phyloP scores from a whole-genome alignment of 2,113 vertebrate genomes.

The Ovis aries region DNA sequence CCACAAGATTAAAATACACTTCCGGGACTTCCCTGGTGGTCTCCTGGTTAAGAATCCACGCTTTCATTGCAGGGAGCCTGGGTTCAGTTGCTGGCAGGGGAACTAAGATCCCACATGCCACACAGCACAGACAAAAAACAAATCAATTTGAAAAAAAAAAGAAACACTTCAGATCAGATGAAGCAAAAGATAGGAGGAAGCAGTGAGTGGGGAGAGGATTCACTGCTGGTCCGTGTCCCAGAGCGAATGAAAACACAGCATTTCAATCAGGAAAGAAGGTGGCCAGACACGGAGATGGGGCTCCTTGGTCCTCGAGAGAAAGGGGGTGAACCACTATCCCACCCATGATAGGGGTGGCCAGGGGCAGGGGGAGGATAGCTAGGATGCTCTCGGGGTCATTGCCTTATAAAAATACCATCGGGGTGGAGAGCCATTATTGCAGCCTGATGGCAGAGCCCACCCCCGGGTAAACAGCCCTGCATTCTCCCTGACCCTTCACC shows the following conservation, averaged over 20 bases:
- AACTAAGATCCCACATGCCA: not conserved
- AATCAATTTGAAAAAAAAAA: not conserved
- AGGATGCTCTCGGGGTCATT: accelerated
- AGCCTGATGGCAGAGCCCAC: accelerated
- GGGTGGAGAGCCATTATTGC: accelerated
- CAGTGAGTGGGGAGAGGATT: not conserved
- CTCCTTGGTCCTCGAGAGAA: not conserved
- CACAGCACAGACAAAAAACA: not conserved
- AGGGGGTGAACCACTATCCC: not conserved
- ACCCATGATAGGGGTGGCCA: not conserved
- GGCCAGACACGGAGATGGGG: not conserved
- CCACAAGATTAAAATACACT: not conserved
- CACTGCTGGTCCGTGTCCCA: accelerated
- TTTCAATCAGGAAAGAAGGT: not conserved
- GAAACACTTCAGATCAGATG: not conserved
- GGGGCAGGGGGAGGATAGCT: accelerated
- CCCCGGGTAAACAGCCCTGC: accelerated
- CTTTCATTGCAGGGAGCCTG: not conserved
- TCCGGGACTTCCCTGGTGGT: not conserved
- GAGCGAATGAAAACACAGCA: accelerated
- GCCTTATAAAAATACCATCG: accelerated
- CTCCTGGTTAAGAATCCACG: not conserved
- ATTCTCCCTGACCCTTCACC: accelerated
- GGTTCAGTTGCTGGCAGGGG: not conserved
- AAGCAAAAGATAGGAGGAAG: not conserved